phyloP scores from a whole-genome alignment of 2,888 invertebrate species.

The Brachylomia viminalis region DNA sequence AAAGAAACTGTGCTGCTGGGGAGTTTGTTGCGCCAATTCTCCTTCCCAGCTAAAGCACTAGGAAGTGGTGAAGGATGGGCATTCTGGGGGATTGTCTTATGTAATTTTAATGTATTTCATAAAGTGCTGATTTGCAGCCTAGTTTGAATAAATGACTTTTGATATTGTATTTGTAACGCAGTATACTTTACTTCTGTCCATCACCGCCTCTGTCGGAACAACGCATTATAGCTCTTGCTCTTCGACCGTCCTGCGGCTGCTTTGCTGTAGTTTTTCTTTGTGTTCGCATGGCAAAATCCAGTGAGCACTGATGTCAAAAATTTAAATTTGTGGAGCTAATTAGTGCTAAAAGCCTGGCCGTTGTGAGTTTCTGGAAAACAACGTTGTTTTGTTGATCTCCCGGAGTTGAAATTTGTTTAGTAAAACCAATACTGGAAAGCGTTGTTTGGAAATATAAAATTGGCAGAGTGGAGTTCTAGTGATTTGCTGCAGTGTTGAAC shows the following conservation, averaged over 20 bases:
- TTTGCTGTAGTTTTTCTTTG: constrained; percentile 43
- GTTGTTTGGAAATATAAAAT: background rate
- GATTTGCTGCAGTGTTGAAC: background rate
- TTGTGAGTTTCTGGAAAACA: constrained; percentile 25
- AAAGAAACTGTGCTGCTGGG: background rate
- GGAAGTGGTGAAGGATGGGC: too few species aligned
- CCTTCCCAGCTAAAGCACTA: too few species aligned
- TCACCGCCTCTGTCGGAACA: too few species aligned
- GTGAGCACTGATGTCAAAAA: constrained; percentile 29
- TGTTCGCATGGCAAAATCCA: background rate
- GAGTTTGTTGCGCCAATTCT: too few species aligned
- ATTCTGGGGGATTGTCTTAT: too few species aligned
- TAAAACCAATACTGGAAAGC: background rate
- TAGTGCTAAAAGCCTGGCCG: constrained; percentile 42
- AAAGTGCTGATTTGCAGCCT: too few species aligned
- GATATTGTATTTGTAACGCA: too few species aligned
- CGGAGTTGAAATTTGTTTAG: background rate
- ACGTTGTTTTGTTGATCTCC: constrained; percentile 26
- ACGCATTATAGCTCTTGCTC: too few species aligned
- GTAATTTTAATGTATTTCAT: too few species aligned
- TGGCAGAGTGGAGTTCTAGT: background rate
- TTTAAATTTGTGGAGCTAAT: constrained; percentile 12
- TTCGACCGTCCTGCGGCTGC: background rate
- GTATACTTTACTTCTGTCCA: too few species aligned
- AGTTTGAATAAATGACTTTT: too few species aligned